phyloP scores from a whole-genome alignment of 2,113 vertebrate species.

The Phycodurus eques region DNA sequence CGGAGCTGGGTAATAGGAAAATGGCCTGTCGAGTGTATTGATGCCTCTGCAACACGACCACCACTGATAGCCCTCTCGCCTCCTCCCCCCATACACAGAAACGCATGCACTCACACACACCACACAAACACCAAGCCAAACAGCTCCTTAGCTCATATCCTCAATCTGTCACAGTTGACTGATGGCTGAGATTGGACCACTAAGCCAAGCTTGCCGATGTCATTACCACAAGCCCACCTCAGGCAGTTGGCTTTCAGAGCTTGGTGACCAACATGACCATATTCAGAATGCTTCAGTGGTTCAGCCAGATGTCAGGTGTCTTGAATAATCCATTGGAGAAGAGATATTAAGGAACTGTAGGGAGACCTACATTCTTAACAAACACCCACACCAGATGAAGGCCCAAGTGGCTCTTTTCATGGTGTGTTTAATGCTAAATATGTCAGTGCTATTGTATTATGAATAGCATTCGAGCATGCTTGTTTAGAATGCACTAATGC shows the following conservation, averaged over 20 bases:
- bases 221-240: slow-evolving; percentile 64
- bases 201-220: slow-evolving; percentile 67
- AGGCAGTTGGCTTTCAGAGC: slow-evolving; percentile 59
- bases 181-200: slow-evolving; percentile 68
- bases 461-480: slow-evolving; percentile 19
- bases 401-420: slow-evolving; percentile 14
- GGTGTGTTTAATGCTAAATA: slow-evolving; percentile 32
- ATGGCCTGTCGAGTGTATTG: slow-evolving; percentile 76
- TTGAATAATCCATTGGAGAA: slow-evolving; percentile 28
- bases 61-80: slow-evolving; percentile 45
- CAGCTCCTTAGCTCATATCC: slow-evolving; percentile 70
- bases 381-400: slow-evolving; percentile 12
- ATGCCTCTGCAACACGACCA: slow-evolving; percentile 74
- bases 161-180: slow-evolving; percentile 74
- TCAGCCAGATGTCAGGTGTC: slow-evolving; percentile 58
- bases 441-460: slow-evolving; percentile 45
- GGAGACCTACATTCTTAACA: slow-evolving; percentile 11
- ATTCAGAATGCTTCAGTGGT: slow-evolving; percentile 29
- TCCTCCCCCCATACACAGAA: slow-evolving; percentile 40
- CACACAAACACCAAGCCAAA: slow-evolving; percentile 47
- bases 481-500: slow-evolving; percentile 11
- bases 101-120: slow-evolving; percentile 26
- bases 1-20: slow-evolving; percentile 66
- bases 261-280: slow-evolving; percentile 25
- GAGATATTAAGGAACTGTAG: slow-evolving; percentile 24